A percentile compares a stretch with the other conserved stretches of the same genome.
Evolutionary conservation across 1,140 invertebrate species (phyloP).

Genomic region (Aphaenogaster ashmeadi): DNA sequence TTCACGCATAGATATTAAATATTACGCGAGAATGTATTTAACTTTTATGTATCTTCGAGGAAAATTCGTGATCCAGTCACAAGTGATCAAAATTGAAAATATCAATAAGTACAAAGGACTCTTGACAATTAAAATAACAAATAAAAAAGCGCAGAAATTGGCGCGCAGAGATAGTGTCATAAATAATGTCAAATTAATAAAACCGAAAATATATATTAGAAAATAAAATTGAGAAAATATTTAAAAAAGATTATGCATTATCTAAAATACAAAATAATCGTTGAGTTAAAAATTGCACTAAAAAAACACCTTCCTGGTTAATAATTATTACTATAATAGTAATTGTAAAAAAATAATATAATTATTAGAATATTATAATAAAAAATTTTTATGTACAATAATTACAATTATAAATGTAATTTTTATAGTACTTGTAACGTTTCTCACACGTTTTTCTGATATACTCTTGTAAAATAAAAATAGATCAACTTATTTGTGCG

Average conservation of each 20-base stretch:
- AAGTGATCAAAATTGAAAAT: neutral
- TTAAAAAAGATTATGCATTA: neutral
- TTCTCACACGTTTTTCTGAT: neutral
- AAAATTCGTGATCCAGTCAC: neutral
- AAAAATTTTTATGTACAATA: neutral
- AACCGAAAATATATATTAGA: no score
- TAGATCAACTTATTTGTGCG: neutral
- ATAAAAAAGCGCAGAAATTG: no score
- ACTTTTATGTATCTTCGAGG: neutral
- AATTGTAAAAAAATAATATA: neutral
- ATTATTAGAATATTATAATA: conserved; percentile 3
- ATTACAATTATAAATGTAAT: conserved; percentile 4
- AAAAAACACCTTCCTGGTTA: neutral
- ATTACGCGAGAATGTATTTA: neutral
- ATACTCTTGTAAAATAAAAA: neutral
- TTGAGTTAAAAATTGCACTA: neutral
- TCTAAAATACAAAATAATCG: neutral
- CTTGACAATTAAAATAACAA: no score
- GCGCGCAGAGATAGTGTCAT: no score
- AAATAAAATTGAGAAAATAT: no score
- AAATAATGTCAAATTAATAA: no score
- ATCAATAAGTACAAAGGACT: neutral
- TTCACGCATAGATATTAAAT: neutral
- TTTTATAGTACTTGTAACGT: neutral
- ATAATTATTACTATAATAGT: neutral